These are phyloP conservation scores for Delichon dasypus DNA, from an alignment of 2,797 vertebrate genomes.

Conservation along the genomic window DNA sequence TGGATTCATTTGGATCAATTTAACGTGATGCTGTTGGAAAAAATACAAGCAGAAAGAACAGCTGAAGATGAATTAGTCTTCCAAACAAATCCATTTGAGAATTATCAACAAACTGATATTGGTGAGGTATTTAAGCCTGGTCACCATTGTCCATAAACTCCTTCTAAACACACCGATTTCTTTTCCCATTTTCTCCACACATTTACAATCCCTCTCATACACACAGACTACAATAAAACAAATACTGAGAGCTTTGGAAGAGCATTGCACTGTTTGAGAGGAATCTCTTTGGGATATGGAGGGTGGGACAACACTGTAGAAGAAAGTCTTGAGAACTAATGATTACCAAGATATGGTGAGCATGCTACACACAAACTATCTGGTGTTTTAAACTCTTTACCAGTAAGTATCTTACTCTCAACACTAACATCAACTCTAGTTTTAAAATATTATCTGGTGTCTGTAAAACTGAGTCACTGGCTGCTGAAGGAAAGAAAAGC, in stretches of 20 bases:
- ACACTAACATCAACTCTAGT: background rate
- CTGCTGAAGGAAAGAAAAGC: background rate
- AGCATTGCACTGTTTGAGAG: background rate
- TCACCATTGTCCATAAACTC: background rate
- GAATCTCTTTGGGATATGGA: background rate
- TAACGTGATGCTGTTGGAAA: background rate
- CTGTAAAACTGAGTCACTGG: background rate
- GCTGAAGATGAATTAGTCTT: background rate
- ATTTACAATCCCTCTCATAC: background rate
- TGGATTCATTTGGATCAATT: background rate
- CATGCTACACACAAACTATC: background rate
- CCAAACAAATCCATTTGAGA: background rate
- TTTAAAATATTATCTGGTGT: background rate
- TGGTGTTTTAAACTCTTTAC: background rate
- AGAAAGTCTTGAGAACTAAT: background rate
- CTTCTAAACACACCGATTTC: background rate
- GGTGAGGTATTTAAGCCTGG: background rate
- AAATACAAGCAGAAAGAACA: background rate
- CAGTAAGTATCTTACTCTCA: background rate
- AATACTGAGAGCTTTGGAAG: background rate
- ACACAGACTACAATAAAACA: background rate
- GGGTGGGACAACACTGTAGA: background rate
- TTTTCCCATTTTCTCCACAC: background rate
- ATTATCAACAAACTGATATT: background rate
- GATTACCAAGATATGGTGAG: background rate